phyloP scores from a whole-genome alignment of 2,797 vertebrate genomes.

The Anguilla megastoma region DNA sequence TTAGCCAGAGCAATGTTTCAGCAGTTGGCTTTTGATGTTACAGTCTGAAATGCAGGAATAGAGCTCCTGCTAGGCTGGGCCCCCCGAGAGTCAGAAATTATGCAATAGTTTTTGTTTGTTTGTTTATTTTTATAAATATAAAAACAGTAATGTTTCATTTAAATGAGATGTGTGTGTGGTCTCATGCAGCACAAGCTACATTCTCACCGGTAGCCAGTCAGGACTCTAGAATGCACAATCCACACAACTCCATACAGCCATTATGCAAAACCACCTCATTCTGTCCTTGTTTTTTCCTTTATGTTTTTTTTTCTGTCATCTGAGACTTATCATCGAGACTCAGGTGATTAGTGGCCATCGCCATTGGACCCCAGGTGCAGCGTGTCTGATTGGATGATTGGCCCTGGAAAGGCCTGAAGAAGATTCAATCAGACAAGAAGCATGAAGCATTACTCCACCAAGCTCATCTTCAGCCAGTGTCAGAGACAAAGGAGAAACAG shows the following conservation, averaged over 20 bases:
- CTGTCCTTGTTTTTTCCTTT: not conserved
- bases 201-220: not conserved
- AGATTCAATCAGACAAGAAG: slow-evolving; percentile 4
- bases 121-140: not conserved
- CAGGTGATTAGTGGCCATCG: not conserved
- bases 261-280: not conserved
- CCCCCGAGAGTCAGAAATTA: not conserved
- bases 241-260: not conserved
- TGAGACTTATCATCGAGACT: not conserved
- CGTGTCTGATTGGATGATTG: not conserved
- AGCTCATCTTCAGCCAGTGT: not conserved
- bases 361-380: not conserved
- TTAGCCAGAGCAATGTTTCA: not conserved
- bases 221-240: not conserved
- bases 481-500: not conserved
- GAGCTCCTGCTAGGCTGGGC: not conserved
- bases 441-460: not conserved
- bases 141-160: not conserved
- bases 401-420: not conserved
- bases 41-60: not conserved
- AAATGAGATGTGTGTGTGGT: too few species aligned
- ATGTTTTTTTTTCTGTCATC: not conserved
- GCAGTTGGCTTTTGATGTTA: not conserved
- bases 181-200: not conserved
- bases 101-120: too few species aligned